Evolutionary conservation across 2,797 vertebrate genomes (phyloP).

Genomic region (Vultur gryphus): DNA sequence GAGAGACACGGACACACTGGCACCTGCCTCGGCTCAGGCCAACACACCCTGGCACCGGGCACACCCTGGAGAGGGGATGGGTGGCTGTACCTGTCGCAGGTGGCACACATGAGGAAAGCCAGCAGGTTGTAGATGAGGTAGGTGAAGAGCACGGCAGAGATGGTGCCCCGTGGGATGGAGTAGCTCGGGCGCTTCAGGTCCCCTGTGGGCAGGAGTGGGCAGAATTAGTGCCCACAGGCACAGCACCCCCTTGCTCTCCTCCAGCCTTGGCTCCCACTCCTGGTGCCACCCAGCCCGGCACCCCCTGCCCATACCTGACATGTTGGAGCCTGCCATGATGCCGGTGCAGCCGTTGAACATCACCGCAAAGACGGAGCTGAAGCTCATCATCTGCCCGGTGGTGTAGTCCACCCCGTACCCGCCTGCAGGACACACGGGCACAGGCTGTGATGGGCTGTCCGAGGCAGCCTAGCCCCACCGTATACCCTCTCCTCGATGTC

Average conservation of each 20-base stretch:
- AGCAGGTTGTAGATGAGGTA: conserved; percentile 88
- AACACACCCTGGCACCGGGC: not conserved
- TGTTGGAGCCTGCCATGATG: conserved; percentile 94
- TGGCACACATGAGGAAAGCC: conserved; percentile 84
- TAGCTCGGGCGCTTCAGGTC: conserved; percentile 89
- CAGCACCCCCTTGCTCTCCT: not conserved
- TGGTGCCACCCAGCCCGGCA: not conserved
- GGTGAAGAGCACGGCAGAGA: conserved; percentile 90
- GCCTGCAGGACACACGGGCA: conserved; percentile 52
- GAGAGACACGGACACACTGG: not conserved
- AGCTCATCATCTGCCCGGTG: conserved; percentile 83
- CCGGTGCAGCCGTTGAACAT: conserved; percentile 95
- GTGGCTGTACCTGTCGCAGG: conserved; percentile 82
- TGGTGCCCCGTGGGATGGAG: conserved; percentile 89
- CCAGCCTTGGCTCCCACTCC: not conserved
- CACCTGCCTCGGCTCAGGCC: accelerated
- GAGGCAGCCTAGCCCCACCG: not conserved
- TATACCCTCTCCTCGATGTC: not conserved
- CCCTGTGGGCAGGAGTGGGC: conserved; percentile 62
- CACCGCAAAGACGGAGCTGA: conserved; percentile 87
- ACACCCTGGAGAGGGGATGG: accelerated
- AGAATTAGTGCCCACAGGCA: not conserved
- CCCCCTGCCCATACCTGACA: conserved; percentile 80
- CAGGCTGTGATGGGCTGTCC: not conserved
- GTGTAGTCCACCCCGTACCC: conserved; percentile 85